Percentiles rank a stretch among this genome's conserved stretches.
phyloP scores from a whole-genome alignment of 2,113 vertebrate species.

The Saguinus imperator region DNA sequence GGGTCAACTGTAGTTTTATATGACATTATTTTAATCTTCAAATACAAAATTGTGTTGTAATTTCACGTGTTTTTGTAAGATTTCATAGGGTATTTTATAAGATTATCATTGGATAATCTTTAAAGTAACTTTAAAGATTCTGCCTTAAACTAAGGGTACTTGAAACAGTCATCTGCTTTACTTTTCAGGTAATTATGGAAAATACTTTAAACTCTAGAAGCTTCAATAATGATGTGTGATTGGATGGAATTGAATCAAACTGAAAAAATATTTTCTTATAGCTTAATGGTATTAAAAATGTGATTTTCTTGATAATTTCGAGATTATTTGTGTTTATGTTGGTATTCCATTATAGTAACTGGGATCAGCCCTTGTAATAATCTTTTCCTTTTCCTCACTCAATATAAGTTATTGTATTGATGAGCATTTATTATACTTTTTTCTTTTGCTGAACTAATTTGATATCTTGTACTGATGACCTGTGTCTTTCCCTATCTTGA shows the following conservation, averaged over 20 bases:
- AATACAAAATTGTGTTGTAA: neutral
- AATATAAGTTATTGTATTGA: neutral
- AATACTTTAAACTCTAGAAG: conserved; percentile 32
- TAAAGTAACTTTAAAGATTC: conserved; percentile 10
- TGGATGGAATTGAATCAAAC: conserved; percentile 24
- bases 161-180: neutral
- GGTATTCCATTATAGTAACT: neutral
- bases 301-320: conserved; percentile 13
- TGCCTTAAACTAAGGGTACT: neutral
- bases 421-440: neutral
- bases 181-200: conserved; percentile 33
- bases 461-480: neutral
- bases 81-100: neutral
- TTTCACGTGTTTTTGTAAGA: conserved; percentile 17
- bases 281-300: conserved; percentile 22
- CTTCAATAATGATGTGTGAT: neutral
- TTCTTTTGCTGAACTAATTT: neutral
- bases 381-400: neutral
- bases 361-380: neutral
- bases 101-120: neutral
- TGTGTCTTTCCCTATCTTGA: neutral
- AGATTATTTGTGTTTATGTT: conserved; percentile 20
- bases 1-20: neutral
- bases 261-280: conserved; percentile 8
- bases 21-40: conserved; percentile 14